A percentile compares a stretch with the other conserved stretches of the same genome.
Conservation (phyloP, 1,140 invertebrate species). For the Sminthurides bifidus region DNA sequence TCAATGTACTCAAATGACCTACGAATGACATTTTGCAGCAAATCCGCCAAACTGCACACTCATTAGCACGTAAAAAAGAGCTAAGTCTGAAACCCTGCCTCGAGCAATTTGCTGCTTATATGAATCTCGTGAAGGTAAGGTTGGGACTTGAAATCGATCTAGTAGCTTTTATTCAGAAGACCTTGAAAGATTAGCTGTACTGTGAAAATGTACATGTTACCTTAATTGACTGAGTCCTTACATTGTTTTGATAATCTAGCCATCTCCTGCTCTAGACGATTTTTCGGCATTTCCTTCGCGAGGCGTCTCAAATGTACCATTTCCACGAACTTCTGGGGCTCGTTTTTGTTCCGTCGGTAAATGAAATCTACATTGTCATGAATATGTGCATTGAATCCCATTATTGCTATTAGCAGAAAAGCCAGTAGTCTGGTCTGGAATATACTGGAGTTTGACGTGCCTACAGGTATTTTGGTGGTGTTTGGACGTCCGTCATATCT, state of each 20-base stretch:
- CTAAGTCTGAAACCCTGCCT: slow-evolving; percentile 69
- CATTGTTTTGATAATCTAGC: slow-evolving; percentile 4
- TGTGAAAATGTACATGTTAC: background rate
- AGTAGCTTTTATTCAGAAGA: background rate
- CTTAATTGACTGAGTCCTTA: background rate
- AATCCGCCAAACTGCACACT: slow-evolving; percentile 59
- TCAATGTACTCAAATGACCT: background rate
- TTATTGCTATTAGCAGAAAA: background rate
- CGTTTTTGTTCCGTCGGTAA: slow-evolving; percentile 75
- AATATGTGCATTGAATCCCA: background rate
- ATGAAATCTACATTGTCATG: slow-evolving; percentile 20
- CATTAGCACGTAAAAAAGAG: slow-evolving; percentile 60
- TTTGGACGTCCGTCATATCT: slow-evolving; percentile 68
- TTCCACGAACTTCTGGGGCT: slow-evolving; percentile 83
- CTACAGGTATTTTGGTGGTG: slow-evolving; percentile 57
- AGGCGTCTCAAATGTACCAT: slow-evolving; percentile 63
- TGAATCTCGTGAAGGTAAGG: slow-evolving; percentile 41
- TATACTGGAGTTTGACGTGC: background rate
- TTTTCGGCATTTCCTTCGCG: slow-evolving; percentile 20
- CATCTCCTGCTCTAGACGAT: slow-evolving; percentile 11
- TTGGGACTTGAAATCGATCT: background rate
- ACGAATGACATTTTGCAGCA: no score
- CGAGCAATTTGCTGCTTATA: slow-evolving; percentile 53
- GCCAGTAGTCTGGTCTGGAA: no score
- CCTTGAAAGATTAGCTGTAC: no score